phyloP scores from a whole-genome alignment of 1,140 invertebrate species.

The Halictus rubicundus region DNA sequence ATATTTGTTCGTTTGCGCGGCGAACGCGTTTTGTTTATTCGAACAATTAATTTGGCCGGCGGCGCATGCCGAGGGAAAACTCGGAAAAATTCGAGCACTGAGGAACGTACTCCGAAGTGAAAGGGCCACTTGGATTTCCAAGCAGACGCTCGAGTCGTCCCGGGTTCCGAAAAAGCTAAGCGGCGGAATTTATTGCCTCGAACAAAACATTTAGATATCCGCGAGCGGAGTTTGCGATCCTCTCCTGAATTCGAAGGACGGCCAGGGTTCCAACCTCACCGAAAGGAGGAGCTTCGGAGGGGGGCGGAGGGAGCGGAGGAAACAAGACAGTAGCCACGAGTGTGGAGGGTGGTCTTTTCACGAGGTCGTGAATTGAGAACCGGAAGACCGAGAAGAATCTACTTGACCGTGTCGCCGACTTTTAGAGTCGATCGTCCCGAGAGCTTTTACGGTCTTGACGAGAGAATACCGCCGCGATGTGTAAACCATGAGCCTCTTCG shows the following conservation, averaged over 20 bases:
- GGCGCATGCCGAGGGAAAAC: slow-evolving; percentile 31
- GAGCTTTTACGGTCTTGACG: slow-evolving; percentile 73
- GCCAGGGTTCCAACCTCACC: neutral
- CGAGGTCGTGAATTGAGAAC: slow-evolving; percentile 66
- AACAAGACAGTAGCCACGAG: slow-evolving; percentile 48
- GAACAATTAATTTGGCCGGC: slow-evolving; percentile 13
- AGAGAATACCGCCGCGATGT: slow-evolving; percentile 68
- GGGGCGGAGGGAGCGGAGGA: neutral
- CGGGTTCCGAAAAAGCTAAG: neutral
- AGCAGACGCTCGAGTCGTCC: slow-evolving; percentile 16
- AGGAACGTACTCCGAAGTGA: slow-evolving; percentile 28
- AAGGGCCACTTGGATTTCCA: slow-evolving; percentile 32
- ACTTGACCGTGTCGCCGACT: slow-evolving; percentile 68
- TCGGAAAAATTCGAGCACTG: slow-evolving; percentile 49
- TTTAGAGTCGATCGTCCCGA: slow-evolving; percentile 61
- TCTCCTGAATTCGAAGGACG: neutral
- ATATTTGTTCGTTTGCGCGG: neutral
- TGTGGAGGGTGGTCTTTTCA: slow-evolving; percentile 59
- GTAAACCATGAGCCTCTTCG: slow-evolving; percentile 76
- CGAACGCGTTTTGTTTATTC: neutral
- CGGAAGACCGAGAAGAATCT: slow-evolving; percentile 61
- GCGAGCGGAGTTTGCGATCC: slow-evolving; percentile 9
- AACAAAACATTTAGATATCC: slow-evolving; percentile 43
- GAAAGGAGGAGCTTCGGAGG: neutral
- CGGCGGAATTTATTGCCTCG: slow-evolving; percentile 48